These are phyloP conservation scores for Heliconius hewitsoni DNA, from an alignment of 1,140 invertebrate species.

Conservation along the genomic window DNA sequence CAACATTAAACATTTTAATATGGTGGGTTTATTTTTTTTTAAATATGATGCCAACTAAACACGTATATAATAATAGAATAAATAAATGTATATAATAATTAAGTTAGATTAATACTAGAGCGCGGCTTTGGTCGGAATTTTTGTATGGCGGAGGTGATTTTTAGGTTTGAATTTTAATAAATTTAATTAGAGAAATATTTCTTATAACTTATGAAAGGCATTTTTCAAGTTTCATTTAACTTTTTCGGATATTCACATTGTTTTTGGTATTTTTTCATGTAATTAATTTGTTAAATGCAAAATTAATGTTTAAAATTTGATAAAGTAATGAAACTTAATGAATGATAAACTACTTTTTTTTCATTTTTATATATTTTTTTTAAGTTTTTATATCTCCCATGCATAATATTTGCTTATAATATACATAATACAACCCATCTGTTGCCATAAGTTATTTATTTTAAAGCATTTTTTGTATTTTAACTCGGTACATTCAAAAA, in stretches of 20 bases:
- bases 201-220: too few relatives aligned
- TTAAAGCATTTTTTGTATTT: neutral
- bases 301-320: too few relatives aligned
- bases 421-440: neutral
- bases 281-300: too few relatives aligned
- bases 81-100: conserved; percentile 25
- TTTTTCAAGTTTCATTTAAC: too few relatives aligned
- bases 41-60: neutral
- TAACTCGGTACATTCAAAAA: neutral
- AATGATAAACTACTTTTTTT: too few relatives aligned
- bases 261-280: too few relatives aligned
- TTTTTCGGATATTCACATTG: too few relatives aligned
- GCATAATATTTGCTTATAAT: neutral
- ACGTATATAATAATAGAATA: neutral
- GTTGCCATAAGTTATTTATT: conserved; percentile 9
- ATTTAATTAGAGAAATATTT: too few relatives aligned
- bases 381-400: neutral
- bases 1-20: too few relatives aligned
- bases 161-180: neutral
- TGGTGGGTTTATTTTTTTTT: too few relatives aligned
- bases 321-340: too few relatives aligned
- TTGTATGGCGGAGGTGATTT: conserved; percentile 8
- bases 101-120: conserved; percentile 8
- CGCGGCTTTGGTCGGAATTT: neutral
- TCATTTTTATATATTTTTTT: neutral